A percentile compares a stretch with the other conserved stretches of the same genome.
These are phyloP conservation scores for Lamproptera curius DNA, from an alignment of 2,888 invertebrate species.

Conservation along the genomic window DNA sequence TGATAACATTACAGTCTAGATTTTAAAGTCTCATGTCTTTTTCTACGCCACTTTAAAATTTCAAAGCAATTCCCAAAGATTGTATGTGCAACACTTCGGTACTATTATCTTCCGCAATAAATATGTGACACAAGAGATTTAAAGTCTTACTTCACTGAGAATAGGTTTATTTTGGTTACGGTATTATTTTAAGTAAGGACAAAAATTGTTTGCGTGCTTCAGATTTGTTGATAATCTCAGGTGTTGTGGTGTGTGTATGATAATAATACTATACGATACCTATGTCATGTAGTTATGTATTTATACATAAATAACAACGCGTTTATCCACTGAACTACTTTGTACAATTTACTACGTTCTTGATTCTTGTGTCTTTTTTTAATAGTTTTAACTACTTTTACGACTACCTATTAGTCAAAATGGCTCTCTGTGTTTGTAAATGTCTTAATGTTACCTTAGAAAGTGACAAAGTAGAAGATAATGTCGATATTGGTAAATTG, in stretches of 20 bases:
- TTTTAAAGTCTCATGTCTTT: slow-evolving; percentile 13
- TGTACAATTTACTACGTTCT: slow-evolving; percentile 48
- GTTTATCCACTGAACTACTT: slow-evolving; percentile 45
- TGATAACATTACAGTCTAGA: slow-evolving; percentile 11
- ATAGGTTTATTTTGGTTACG: slow-evolving; percentile 6
- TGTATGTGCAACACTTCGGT: not conserved
- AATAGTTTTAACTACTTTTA: slow-evolving; percentile 44
- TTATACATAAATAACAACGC: slow-evolving; percentile 34
- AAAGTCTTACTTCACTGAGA: not conserved
- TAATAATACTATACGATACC: slow-evolving; percentile 21
- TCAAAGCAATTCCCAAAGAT: no score
- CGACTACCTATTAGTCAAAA: slow-evolving; percentile 43
- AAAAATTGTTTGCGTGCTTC: slow-evolving; percentile 6
- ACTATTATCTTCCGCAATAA: slow-evolving; percentile 6
- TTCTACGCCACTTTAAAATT: not conserved
- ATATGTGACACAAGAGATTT: not conserved
- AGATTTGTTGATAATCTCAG: slow-evolving; percentile 24
- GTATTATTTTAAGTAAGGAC: slow-evolving; percentile 1
- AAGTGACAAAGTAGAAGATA: slow-evolving; percentile 77
- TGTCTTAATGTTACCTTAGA: slow-evolving; percentile 85
- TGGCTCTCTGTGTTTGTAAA: slow-evolving; percentile 83
- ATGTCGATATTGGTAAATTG: slow-evolving; percentile 75
- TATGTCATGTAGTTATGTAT: slow-evolving; percentile 20
- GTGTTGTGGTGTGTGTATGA: slow-evolving; percentile 24
- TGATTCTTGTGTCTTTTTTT: slow-evolving; percentile 53